Evolutionary conservation across 2,113 vertebrate genomes (phyloP).

Genomic region (Pavo muticus): DNA sequence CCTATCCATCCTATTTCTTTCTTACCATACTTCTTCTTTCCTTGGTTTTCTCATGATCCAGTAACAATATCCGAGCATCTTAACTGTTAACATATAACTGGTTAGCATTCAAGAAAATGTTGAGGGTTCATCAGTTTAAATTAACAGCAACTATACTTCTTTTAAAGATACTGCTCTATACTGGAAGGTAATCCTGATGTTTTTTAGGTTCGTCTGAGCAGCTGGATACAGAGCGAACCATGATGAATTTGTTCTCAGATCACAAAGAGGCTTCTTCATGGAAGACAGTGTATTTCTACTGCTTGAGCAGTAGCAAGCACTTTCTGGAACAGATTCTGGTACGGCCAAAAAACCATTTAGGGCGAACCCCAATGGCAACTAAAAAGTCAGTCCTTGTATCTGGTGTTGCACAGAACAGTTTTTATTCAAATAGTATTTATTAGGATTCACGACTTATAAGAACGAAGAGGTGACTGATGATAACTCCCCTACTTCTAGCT

Average conservation of each 20-base stretch:
- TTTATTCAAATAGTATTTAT: background rate
- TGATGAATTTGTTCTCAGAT: slow-evolving; percentile 86
- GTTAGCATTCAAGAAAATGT: background rate
- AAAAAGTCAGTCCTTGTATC: background rate
- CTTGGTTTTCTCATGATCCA: background rate
- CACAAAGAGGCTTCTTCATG: slow-evolving; percentile 81
- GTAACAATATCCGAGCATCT: background rate
- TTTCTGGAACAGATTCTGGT: slow-evolving; percentile 96
- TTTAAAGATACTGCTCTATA: background rate
- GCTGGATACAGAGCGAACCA: slow-evolving; percentile 70
- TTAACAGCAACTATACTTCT: background rate
- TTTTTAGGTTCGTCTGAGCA: slow-evolving; percentile 67
- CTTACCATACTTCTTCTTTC: background rate
- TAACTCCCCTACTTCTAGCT: background rate
- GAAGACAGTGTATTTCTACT: slow-evolving; percentile 93
- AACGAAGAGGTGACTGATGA: background rate
- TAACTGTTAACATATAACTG: background rate
- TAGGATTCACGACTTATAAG: background rate
- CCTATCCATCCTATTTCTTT: background rate
- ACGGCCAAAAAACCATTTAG: slow-evolving; percentile 33
- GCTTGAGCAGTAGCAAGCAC: slow-evolving; percentile 90
- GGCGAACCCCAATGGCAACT: background rate
- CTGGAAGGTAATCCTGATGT: background rate
- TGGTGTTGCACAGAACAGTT: background rate
- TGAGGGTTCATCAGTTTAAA: background rate